Base-by-base conservation (phyloP, 2,113 vertebrate species). In the Melanotaenia duboulayi region DNA sequence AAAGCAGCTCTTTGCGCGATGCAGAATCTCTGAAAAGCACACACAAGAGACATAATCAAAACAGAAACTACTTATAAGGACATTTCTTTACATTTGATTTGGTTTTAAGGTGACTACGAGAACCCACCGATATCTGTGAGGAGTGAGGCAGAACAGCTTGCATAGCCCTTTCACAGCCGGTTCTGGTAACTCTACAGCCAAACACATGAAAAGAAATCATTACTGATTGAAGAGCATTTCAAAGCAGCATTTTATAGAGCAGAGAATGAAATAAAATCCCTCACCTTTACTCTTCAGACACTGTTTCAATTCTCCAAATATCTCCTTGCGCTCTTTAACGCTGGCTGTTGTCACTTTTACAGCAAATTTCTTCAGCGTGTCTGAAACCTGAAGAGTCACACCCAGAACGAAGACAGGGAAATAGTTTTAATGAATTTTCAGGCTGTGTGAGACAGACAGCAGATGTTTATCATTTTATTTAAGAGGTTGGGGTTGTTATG, bases 81-180 rank as follows among this genome's bases (percentile, higher is more conserved):
- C 14, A 24, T 39, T 37, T 48, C 14, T 25, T 11, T 12, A 7
- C 42, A 7, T 63, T 28, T 11, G 7, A 11, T 40, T 52, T 19
- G 4, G 12, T 10, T 0, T 68, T 68, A 10, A 7, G 20, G 3
- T 48, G 11, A 39, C 4, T 1, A 23, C 1, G 39, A 55, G n/a
- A 11, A 90, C 84, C 89, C 88, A 97, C 97, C 95, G 94, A 87
- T 99, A 99, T 86, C 98, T 96, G 91, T 99, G 96, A 74, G 97
- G 92, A 7, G 97, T 98, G 77, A 99, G 92, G 90, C 96, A 99
- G 93, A 99, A 97, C 54, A 99, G 94, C 71, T 96, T 99, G 92
- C 97, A 99, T 40, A 99, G 92, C 48, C 96, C 97, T 92, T 96
- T 99, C 71, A 99, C 93, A 19, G 95, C 95, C 42, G 93, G 94